These are phyloP conservation scores for Erpetoichthys calabaricus DNA, from an alignment of 2,797 vertebrate genomes.

Conservation along the genomic window DNA sequence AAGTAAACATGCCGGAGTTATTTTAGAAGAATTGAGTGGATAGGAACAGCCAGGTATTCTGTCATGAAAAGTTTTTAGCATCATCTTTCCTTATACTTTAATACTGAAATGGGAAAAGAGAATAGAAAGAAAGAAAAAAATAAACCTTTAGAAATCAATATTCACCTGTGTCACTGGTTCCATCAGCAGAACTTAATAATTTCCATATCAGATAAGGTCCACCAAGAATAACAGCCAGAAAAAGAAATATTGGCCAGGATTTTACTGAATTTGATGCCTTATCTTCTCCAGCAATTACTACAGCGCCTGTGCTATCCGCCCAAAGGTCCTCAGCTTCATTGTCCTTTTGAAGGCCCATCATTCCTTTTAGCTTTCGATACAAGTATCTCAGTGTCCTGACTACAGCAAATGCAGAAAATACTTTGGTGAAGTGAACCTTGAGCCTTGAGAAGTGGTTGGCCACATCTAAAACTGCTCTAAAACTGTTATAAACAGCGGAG, in stretches of 20 bases:
- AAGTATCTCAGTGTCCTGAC: conserved; percentile 82
- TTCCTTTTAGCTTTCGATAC: conserved; percentile 63
- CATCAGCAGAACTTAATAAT: conserved; percentile 63
- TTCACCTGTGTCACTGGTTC: conserved; percentile 62
- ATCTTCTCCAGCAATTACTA: conserved; percentile 39
- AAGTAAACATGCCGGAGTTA: too few relatives aligned
- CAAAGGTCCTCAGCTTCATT: conserved; percentile 80
- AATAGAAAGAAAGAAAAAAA: too few relatives aligned
- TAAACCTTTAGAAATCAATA: background rate
- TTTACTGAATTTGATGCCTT: conserved; percentile 54
- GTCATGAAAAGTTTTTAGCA: too few relatives aligned
- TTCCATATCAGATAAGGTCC: conserved; percentile 97
- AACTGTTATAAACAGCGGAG: conserved; percentile 93
- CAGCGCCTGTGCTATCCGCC: conserved; percentile 69
- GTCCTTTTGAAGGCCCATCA: conserved; percentile 62
- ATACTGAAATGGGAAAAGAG: too few relatives aligned
- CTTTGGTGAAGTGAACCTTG: conserved; percentile 83
- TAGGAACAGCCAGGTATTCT: too few relatives aligned
- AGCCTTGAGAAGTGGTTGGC: conserved; percentile 90
- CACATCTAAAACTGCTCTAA: conserved; percentile 87
- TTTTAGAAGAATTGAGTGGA: too few relatives aligned
- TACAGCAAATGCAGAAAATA: conserved; percentile 85
- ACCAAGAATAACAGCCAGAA: conserved; percentile 83
- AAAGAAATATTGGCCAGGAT: conserved; percentile 93
- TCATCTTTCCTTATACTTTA: too few relatives aligned